Evolutionary conservation across 2,797 vertebrate species (phyloP), one percentile per base, ranked within the genome.

Genomic region (Cuculus canorus): DNA sequence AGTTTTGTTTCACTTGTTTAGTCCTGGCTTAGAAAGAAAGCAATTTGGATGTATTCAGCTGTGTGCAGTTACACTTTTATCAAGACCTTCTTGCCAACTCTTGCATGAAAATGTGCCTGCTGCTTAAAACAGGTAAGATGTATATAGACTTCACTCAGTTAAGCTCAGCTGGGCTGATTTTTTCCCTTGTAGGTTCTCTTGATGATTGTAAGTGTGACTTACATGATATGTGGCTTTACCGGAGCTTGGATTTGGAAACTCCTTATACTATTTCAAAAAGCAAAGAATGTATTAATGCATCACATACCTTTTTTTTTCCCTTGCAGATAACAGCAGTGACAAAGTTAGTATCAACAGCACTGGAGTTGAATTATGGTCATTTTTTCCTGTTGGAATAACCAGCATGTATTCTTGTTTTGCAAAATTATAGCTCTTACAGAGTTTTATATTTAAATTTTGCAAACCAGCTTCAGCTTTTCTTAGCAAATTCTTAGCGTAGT

Each of bases 271-370:
- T 65, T 82, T 85, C 54, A 65, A 86, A 56, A 80, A 82, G 18
- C 50, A 84, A 85, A 86, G 50, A 88, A 75, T 81, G 32, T 84
- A 93, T 95, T 98, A 97, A 98, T 66, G 66, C 72, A 82, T 94
- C 79, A 68, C 98, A 97, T 96, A 82, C 96, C 39, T 39, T 97
- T 96, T 98, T 98, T 96, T 98, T 97, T 95, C 88, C 87, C 96
- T 98, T 98, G 90, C 98, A 99, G 99, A 98, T 98, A 97, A 97
- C 98, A 95, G 94, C 98, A 96, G 81, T 96, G 97, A 98, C 95
- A 98, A 99, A 99, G 99, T 99, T 98, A 99, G 99, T 99, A 98
- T 98, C 94, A 14, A 81, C 90, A 94, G 93, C 95, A 94, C 93
- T 97, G 96, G 96, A 96, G 75, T 92, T 96, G 86, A 97, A 72